Base-by-base conservation (phyloP, 2,113 vertebrate genomes). In the Microtus pennsylvanicus region DNA sequence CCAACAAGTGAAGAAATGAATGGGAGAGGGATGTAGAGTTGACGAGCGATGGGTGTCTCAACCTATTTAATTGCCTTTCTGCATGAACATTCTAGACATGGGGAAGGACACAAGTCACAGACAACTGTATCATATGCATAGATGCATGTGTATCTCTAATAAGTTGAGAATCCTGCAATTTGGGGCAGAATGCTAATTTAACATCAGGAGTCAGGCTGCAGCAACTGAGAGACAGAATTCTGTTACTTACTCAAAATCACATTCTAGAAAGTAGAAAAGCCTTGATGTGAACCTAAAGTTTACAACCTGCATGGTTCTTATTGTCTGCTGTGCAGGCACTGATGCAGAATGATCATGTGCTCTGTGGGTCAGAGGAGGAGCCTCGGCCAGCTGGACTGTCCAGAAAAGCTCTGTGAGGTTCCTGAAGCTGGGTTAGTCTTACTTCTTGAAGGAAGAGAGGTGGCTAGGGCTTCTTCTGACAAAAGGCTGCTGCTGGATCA, bases 231-330 rank as follows among this genome's bases (percentile, higher is more conserved):
- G 74, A 55, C 0, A 83, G 22, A 89, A 87, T 86, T 74, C 75
- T 76, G 33, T 89, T 38, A 63, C 45, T 93, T 76, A 80, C 52
- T 92, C 16, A 93, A 76, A 92, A 88, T 47, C 38, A 92, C 16
- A 65, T 24, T 22, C 11, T 42, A 67, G 55, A 63, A 24, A 65
- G 9, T 74, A 7, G 30, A 30, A 91, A 35, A 95, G 11, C 77
- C 75, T 16, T n/a, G 74, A 38, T 82, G 19, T 70, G 61, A 82
- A 50, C 38, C 22, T 38, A 13, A 61, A 93, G 38, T 22, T 91
- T 42, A 67, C 2, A 16, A 42, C 33, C 45, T 9, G 38, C 42
- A 74, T 42, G 81, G 19, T 82, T 45, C 38, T 1, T 28, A 33
- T 12, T 19, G 17, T 77, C n/a, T 76, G 16, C 61, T 50, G 35